These are phyloP conservation scores for Platycercus adscitus DNA, from an alignment of 2,113 vertebrate species.

Conservation along the genomic window DNA sequence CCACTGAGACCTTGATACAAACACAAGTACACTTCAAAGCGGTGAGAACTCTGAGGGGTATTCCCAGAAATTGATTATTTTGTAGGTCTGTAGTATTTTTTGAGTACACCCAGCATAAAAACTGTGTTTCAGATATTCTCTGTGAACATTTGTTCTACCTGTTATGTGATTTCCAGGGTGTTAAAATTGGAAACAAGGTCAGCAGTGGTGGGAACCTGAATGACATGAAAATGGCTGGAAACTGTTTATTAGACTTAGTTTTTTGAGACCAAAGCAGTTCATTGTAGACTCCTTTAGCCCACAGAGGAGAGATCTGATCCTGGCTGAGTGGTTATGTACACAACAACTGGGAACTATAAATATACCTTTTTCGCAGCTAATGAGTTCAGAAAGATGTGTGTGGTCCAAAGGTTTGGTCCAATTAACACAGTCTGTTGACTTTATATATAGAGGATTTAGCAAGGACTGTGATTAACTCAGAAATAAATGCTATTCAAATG, in stretches of 20 bases:
- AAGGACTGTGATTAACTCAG: constrained; percentile 21
- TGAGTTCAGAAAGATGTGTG: neutral
- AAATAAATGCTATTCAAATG: neutral
- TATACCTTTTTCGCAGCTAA: constrained; percentile 16
- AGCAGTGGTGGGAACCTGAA: neutral
- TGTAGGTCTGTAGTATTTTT: neutral
- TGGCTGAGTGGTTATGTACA: neutral
- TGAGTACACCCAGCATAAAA: neutral
- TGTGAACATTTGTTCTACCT: neutral
- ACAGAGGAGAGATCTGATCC: neutral
- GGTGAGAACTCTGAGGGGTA: neutral
- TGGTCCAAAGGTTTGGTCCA: neutral
- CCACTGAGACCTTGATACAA: neutral
- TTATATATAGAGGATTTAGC: neutral
- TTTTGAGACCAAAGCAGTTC: neutral
- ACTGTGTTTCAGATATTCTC: neutral
- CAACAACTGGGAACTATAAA: constrained; percentile 20
- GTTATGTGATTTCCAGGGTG: neutral
- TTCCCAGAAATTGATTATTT: neutral
- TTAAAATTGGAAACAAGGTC: neutral
- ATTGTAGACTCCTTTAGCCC: neutral
- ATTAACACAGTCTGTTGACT: constrained; percentile 38
- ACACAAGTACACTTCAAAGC: neutral
- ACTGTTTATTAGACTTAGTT: neutral
- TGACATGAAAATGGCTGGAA: neutral